phyloP scores from a whole-genome alignment of 2,113 vertebrate genomes.

The Trogon surrucura region DNA sequence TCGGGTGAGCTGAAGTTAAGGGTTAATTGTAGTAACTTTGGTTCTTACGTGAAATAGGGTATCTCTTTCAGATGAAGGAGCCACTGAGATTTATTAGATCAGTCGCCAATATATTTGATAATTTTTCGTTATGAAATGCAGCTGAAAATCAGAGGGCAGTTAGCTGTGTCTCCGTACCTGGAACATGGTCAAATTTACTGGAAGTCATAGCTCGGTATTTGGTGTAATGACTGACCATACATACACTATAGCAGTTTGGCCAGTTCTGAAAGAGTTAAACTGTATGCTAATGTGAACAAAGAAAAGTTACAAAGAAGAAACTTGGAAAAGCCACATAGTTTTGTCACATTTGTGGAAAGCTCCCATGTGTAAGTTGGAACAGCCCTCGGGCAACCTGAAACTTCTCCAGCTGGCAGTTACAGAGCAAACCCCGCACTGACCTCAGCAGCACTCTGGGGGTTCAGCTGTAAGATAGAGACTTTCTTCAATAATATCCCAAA shows the following conservation, averaged over 20 bases:
- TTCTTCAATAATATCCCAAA: neutral
- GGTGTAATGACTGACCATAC: neutral
- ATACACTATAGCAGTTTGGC: neutral
- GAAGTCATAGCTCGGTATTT: neutral
- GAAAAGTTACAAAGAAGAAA: neutral
- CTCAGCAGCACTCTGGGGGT: neutral
- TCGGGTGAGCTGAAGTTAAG: neutral
- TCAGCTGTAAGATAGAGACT: neutral
- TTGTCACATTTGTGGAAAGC: neutral
- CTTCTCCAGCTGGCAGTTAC: neutral
- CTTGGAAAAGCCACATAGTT: accelerated
- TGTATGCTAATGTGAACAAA: neutral
- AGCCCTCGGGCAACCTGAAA: neutral
- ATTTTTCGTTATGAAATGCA: neutral
- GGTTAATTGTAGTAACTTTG: neutral
- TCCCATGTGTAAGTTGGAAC: neutral
- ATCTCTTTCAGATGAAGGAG: neutral
- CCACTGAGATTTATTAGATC: neutral
- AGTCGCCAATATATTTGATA: neutral
- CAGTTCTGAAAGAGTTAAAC: neutral
- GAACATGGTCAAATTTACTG: neutral
- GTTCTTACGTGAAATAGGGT: neutral
- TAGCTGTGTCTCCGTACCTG: neutral
- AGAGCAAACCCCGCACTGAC: neutral
- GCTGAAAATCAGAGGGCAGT: neutral